Evolutionary conservation across 2,113 vertebrate genomes (phyloP), one percentile per base, ranked within the genome.

Genomic region (Otolemur garnettii): DNA sequence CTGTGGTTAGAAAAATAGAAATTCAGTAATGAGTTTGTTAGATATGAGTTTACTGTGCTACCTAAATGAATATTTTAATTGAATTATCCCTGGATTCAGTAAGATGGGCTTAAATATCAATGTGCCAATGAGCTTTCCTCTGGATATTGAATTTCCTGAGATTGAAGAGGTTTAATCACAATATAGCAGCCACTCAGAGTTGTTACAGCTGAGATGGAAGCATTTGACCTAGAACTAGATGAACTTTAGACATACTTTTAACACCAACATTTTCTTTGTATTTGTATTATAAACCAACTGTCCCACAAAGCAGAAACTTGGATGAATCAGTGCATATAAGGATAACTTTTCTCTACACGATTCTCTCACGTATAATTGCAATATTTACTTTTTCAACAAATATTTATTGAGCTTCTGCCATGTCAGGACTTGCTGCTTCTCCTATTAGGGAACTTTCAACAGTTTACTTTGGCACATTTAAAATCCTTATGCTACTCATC

Each of bases 381-480:
- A 78, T 82, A 57, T 72, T n/a, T 57, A 53, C 33, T 69, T 24
- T 90, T 82, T 59, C 18, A 91, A 78, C 5, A 77, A 71, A 62
- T 62, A 50, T 74, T 75, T 35, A 42, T 15, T 59, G n/a, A 64
- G 6, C 22, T 86, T n/a, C 53, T 68, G 15, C 26, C 84, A 19
- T n/a, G 4, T 86, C 64, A 45, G 2, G 2, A 59, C 10, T 64
- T 71, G 11, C 15, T 81, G 1, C 7, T 84, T 8, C 18, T 74
- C 17, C 78, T 50, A 38, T 12, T 80, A 38, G 66, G 7, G 2
- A 93, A 64, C 7, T 87, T 68, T 66, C 33, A 89, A 59, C 14
- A 75, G 14, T 78, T 93, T 21, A 30, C 12, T 89, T 85, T 53
- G 92, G 28, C n/a, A 45, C 60, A 74, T 89, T 81, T 95, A 4